Evolutionary conservation across 2,888 invertebrate species (phyloP).

Genomic region (Scaptomyza polygonia): DNA sequence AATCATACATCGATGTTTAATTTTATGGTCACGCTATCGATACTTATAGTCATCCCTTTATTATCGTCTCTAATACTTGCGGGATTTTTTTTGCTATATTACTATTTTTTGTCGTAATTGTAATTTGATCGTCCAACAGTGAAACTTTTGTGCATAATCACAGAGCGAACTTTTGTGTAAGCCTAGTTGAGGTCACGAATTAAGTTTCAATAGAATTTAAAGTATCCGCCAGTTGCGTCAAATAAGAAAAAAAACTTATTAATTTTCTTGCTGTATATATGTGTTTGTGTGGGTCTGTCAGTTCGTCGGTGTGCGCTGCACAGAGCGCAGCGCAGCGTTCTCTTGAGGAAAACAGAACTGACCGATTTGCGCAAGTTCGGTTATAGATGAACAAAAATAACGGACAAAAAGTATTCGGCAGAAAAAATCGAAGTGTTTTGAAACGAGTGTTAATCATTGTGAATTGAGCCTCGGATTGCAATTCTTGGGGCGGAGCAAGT

Average conservation of each 20-base stretch:
- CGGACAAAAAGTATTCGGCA: background rate
- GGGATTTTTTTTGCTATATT: constrained; percentile 48
- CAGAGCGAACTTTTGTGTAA: background rate
- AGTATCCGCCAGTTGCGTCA: constrained; percentile 31
- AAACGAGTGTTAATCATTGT: constrained; percentile 5
- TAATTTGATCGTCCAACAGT: constrained; percentile 48
- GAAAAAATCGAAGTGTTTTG: constrained; percentile 1
- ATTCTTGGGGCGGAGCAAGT: constrained; percentile 18
- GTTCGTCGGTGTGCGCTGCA: constrained; percentile 37
- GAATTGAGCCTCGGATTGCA: constrained; percentile 23
- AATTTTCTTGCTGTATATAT: constrained; percentile 14
- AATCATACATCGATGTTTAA: constrained; percentile 4
- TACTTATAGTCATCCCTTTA: constrained; percentile 36
- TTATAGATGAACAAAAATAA: constrained; percentile 16
- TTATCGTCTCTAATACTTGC: constrained; percentile 50
- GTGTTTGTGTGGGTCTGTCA: constrained; percentile 4
- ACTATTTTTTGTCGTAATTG: constrained; percentile 57
- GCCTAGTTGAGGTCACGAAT: background rate
- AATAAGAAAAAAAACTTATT: constrained; percentile 33
- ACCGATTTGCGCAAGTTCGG: constrained; percentile 25
- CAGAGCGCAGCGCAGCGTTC: constrained; percentile 44
- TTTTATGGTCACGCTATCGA: constrained; percentile 13
- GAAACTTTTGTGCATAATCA: constrained; percentile 12
- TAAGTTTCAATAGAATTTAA: constrained; percentile 14
- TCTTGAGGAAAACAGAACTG: constrained; percentile 30